A percentile compares a stretch with the other conserved stretches of the same genome.
Conservation (phyloP, 2,797 vertebrate species). For the Hoplostethus mediterraneus region DNA sequence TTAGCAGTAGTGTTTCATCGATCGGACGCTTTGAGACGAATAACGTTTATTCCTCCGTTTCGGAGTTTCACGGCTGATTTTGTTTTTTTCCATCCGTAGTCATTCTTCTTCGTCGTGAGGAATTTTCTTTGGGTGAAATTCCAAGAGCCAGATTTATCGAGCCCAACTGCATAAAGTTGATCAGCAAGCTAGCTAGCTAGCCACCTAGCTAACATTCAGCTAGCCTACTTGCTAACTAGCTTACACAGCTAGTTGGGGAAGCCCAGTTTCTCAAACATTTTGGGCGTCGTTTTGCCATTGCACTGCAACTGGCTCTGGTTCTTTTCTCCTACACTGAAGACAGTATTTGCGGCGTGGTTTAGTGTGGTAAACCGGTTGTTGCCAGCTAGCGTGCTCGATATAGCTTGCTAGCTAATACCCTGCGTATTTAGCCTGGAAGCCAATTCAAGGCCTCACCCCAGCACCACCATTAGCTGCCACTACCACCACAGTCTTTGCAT, state of each 20-base stretch:
- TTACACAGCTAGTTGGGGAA: constrained; percentile 56
- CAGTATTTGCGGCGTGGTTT: constrained; percentile 18
- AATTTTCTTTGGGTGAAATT: constrained; percentile 35
- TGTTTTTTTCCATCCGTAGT: constrained; percentile 3
- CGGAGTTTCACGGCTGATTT: constrained; percentile 26
- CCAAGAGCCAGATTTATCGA: constrained; percentile 65
- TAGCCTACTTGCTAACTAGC: constrained; percentile 66
- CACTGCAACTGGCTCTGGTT: background rate
- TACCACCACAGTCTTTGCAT: constrained; percentile 50
- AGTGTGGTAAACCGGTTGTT: constrained; percentile 38
- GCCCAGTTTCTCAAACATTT: constrained; percentile 17
- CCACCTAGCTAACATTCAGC: constrained; percentile 65
- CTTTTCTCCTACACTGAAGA: constrained; percentile 9
- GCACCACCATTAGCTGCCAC: constrained; percentile 52
- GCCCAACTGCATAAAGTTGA: constrained; percentile 73
- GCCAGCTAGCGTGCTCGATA: constrained; percentile 60
- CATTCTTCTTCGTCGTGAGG: constrained; percentile 36
- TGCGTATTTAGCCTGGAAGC: constrained; percentile 80
- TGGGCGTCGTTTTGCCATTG: constrained; percentile 36
- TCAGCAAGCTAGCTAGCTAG: constrained; percentile 71
- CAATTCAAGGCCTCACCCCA: constrained; percentile 72
- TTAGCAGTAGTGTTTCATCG: constrained; percentile 62
- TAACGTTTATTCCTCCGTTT: constrained; percentile 34
- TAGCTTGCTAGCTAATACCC: constrained; percentile 71
- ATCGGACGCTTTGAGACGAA: constrained; percentile 53